A percentile compares a stretch with the other conserved stretches of the same genome.
These are phyloP conservation scores for Pachyseris speciosa DNA, from an alignment of 64 coral and sea anemone genomes.

Conservation along the genomic window DNA sequence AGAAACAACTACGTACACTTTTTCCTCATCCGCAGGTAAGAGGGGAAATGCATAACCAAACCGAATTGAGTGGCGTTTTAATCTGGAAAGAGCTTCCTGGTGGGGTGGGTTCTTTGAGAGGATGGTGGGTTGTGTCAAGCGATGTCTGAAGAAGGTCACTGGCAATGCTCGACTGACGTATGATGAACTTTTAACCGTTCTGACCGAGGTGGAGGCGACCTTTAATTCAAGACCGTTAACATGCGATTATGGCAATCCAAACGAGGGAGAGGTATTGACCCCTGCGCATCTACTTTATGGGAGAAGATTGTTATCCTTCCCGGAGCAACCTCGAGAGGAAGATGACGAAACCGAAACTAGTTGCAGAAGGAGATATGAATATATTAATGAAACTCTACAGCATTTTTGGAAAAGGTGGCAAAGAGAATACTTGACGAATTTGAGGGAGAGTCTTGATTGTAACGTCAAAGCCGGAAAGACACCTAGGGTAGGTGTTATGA, in stretches of 20 bases:
- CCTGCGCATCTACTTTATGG: slow-evolving; percentile 22
- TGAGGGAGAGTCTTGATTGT: background rate
- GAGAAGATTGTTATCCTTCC: background rate
- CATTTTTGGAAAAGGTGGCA: slow-evolving; percentile 35
- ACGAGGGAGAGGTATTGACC: slow-evolving; percentile 12
- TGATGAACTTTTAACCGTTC: background rate
- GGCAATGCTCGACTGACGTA: background rate
- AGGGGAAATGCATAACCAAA: background rate
- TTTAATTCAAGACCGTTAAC: background rate
- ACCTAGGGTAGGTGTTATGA: slow-evolving; percentile 18
- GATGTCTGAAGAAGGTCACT: background rate
- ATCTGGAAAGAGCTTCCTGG: slow-evolving; percentile 29
- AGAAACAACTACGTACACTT: background rate
- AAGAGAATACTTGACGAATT: slow-evolving; percentile 19
- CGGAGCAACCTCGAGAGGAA: background rate
- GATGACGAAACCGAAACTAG: background rate
- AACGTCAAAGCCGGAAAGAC: background rate
- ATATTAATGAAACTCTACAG: background rate
- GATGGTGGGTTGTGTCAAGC: slow-evolving; percentile 29
- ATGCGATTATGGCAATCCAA: background rate
- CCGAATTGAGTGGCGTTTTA: background rate
- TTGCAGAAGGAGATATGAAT: background rate
- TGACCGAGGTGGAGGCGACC: slow-evolving; percentile 2
- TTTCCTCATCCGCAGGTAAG: slow-evolving; percentile 1
- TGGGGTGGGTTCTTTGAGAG: slow-evolving; percentile 47